phyloP scores from a whole-genome alignment of 2,113 vertebrate species.

The Chaetops frenatus region DNA sequence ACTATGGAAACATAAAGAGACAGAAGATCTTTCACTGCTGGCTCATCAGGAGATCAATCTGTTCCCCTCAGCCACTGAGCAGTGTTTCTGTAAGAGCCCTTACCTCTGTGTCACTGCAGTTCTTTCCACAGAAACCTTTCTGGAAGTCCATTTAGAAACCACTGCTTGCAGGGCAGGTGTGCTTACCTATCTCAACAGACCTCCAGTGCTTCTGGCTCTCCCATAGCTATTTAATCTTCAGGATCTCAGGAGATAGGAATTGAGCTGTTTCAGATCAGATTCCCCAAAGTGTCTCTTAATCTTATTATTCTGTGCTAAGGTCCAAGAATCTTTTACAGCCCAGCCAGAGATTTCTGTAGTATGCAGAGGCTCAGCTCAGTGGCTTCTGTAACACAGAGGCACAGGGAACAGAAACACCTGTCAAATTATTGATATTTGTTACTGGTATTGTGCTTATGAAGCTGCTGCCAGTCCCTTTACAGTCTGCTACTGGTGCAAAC shows the following conservation, averaged over 20 bases:
- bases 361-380: not conserved
- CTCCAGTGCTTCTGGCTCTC: not conserved
- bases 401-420: not conserved
- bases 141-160: not conserved
- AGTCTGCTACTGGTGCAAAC: not conserved
- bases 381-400: not conserved
- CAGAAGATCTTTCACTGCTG: not conserved
- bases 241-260: not conserved
- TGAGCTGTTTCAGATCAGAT: not conserved
- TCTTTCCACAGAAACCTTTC: not conserved
- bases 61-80: accelerated
- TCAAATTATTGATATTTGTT: not conserved
- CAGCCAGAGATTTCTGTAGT: not conserved
- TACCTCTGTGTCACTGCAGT: not conserved
- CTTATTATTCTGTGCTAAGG: not conserved
- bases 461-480: not conserved
- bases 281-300: not conserved
- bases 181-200: not conserved
- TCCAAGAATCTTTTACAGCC: not conserved
- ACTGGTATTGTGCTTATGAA: not conserved
- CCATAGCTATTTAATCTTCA: not conserved
- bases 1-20: not conserved
- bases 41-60: not conserved
- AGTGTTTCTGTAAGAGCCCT: not conserved
- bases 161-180: not conserved